Conservation (phyloP, 2,113 vertebrate genomes). For the Xenopus laevis region DNA sequence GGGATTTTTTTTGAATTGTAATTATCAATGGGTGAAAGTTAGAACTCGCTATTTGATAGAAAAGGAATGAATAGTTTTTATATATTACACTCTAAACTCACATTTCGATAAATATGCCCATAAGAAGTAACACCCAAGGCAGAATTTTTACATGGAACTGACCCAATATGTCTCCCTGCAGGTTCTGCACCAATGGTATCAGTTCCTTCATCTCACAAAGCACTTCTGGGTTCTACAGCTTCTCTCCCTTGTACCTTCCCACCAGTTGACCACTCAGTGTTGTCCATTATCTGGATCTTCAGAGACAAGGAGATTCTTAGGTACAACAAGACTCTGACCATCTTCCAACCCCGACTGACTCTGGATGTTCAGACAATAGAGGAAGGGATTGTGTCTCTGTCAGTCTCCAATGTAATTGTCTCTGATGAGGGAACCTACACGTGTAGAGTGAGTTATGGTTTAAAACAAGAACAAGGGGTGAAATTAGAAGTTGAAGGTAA, state of each 20-base stretch:
- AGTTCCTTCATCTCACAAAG: background rate
- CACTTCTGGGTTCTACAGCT: background rate
- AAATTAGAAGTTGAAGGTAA: too few relatives aligned
- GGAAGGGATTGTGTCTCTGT: background rate
- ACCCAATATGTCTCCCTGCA: background rate
- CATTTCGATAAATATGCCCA: too few relatives aligned
- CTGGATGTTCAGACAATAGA: background rate
- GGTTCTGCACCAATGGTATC: background rate
- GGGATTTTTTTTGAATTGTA: too few relatives aligned
- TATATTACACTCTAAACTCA: too few relatives aligned
- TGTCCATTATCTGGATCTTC: constrained; percentile 6
- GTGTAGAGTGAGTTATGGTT: too few relatives aligned
- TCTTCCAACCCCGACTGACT: background rate
- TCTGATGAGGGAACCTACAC: too few relatives aligned
- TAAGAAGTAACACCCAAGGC: too few relatives aligned
- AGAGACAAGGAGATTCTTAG: background rate
- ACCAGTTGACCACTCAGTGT: background rate
- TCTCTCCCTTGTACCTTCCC: background rate
- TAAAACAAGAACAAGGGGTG: too few relatives aligned
- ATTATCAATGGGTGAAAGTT: too few relatives aligned
- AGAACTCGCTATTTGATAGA: too few relatives aligned
- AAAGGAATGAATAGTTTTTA: too few relatives aligned
- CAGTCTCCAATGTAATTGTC: background rate
- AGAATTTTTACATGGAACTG: background rate
- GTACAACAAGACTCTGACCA: background rate